Conservation (phyloP, 2,113 vertebrate genomes). For the Apteryx owenii region DNA sequence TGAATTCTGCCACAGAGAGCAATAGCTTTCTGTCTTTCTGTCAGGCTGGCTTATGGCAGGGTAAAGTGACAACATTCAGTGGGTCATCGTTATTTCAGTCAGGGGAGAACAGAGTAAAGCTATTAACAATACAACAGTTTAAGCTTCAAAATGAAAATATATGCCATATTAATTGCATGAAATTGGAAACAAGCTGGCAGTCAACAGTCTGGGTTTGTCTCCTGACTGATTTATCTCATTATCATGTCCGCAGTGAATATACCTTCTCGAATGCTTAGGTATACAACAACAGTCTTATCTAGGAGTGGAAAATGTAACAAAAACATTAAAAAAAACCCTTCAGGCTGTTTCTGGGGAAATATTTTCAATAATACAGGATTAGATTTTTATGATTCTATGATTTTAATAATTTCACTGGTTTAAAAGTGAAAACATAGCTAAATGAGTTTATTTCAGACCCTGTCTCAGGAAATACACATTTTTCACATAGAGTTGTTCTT, state of each 20-base stretch:
- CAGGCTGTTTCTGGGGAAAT: not conserved
- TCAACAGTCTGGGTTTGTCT: conserved; percentile 58
- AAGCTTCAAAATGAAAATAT: conserved; percentile 62
- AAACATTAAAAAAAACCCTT: not conserved
- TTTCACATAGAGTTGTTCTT: not conserved
- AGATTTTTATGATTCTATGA: conserved; percentile 2
- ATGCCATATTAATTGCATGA: conserved; percentile 65
- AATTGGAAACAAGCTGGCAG: conserved; percentile 64
- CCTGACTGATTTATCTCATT: conserved; percentile 62
- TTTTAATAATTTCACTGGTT: conserved; percentile 10
- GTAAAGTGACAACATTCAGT: conserved; percentile 24
- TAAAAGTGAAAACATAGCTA: conserved; percentile 25
- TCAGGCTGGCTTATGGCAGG: not conserved
- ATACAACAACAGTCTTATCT: conserved; percentile 16
- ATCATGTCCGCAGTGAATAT: conserved; percentile 36
- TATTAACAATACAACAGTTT: conserved; percentile 55
- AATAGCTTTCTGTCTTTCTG: conserved; percentile 8
- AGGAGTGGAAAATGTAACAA: conserved; percentile 25
- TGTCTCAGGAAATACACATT: not conserved
- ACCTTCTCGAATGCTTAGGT: not conserved
- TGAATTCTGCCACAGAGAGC: conserved; percentile 33
- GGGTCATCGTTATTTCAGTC: conserved; percentile 17
- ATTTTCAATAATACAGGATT: not conserved
- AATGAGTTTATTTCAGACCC: conserved; percentile 7
- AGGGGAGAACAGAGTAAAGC: conserved; percentile 27